Base-by-base conservation (phyloP, 1,140 invertebrate genomes). In the Drosophila pseudoobscura region DNA sequence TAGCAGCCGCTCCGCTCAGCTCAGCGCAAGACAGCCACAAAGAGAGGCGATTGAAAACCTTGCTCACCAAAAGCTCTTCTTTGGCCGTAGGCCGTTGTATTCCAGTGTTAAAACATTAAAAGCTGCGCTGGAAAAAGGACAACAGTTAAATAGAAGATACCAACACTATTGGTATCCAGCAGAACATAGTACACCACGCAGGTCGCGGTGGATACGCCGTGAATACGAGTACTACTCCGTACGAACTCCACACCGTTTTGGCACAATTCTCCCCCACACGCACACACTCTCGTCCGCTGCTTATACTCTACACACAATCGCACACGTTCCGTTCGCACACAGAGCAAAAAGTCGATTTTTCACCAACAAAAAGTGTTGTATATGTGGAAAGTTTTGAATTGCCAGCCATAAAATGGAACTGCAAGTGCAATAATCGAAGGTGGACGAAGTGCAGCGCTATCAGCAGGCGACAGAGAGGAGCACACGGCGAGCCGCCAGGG, bases 21-120 rank as follows among this genome's bases (percentile, higher is more conserved):
- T 84, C 58, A 41, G 17, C 29, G 29, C 43, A 78, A 75, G 75
- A 75, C 47, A 35, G 62, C 62, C 41, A 26, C 24, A 61, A 58
- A 73, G 66, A 63, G 72, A 72, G 43, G 2, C 8, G 29, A 8
- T 2, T 62, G 57, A 56, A 50, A 44, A 45, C 4, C 24, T 26
- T 26, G 69, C 53, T 46, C 47, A 39, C 24, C 20, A 63, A 72
- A 84, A 83, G 80, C 78, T 77, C 52, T 43, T 11, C 72, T 59
- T 64, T 74, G 58, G 49, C 46, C 49, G 46, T 44, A 56, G 45
- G 24, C 54, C 22, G 54, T 53, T 35, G 57, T 59, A 17, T 84
- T 88, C 82, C 83, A 87, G 82, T 88, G 83, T 82, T 88, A 65
- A 87, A 87, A 85, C 82, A 88, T 85, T 63, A 59, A 85, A 88